Evolutionary conservation across 2,797 vertebrate genomes (phyloP), one percentile per base, ranked within the genome.

Genomic region (Petrocephalus sullivani): DNA sequence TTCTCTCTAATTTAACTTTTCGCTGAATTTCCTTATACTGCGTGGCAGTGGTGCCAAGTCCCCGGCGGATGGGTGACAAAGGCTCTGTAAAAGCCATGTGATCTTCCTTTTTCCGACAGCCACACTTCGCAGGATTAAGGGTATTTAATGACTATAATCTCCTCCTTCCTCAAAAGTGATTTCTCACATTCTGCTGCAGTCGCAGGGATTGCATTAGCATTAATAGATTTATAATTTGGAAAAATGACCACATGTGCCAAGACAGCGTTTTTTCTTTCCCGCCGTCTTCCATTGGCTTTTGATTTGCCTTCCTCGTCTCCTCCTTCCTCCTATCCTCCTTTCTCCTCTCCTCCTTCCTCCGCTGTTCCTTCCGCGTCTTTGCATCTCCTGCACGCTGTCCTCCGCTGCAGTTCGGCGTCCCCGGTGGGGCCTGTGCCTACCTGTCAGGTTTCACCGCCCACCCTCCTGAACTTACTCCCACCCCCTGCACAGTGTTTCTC

Each of bases 91-190:
- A 96, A 96, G 95, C 96, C 96, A 94, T 96, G 95, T 96, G 96
- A 96, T 96, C 96, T 95, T 94, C 95, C 93, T 95, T 97, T 97
- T 96, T 95, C 95, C 94, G 95, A 95, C 95, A 96, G 96, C 95
- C 95, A 96, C 96, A 96, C 96, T 97, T 96, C 96, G 96, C 95
- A 97, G 97, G 97, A 97, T 97, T 98, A 98, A 95, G 95, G 94
- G 95, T 97, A 97, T 98, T 96, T 96, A 97, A 97, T 97, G 97
- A 97, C 96, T 96, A 96, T 96, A 97, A 97, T 98, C 97, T 97
- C 95, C 93, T 91, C 94, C 93, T 91, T 91, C 95, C 94, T 95
- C 94, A 94, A 96, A 96, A 96, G 95, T 95, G 95, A 95, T 96
- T 96, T 95, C 95, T 95, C 94, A 93, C 93, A 94, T 95, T 94